A percentile compares a stretch with the other conserved stretches of the same genome.
Evolutionary conservation across 2,797 vertebrate species (phyloP).

Genomic region (Lophotriccus pileatus): DNA sequence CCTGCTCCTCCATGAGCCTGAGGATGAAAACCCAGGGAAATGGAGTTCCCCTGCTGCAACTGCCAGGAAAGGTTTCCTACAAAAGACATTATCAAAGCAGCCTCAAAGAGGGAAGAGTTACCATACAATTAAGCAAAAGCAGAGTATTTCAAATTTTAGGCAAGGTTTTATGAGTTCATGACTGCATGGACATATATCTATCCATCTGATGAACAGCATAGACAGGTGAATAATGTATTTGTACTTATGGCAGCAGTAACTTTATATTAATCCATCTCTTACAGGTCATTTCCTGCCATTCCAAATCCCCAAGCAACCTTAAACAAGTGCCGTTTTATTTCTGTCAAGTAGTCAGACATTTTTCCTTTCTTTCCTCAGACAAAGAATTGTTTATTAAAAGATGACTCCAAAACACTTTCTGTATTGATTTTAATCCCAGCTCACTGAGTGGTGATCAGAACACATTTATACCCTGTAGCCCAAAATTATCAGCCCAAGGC

Average conservation of each 20-base stretch:
- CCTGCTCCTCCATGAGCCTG: fast-evolving
- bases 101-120: background rate
- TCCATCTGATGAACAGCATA: background rate
- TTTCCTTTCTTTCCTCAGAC: background rate
- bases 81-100: background rate
- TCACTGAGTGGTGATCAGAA: background rate
- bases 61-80: background rate
- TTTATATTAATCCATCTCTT: conserved; percentile 25
- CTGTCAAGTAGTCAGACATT: background rate
- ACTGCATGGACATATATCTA: background rate
- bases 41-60: background rate
- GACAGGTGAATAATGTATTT: conserved; percentile 11
- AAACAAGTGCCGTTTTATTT: conserved; percentile 30
- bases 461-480: background rate
- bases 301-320: background rate
- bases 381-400: background rate
- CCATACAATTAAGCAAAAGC: background rate
- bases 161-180: background rate
- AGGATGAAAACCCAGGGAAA: background rate
- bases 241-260: background rate
- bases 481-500: background rate
- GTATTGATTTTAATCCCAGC: background rate
- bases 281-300: conserved; percentile 6
- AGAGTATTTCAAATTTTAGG: background rate
- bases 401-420: background rate